These are phyloP conservation scores for Adoxophyes honmai DNA, from an alignment of 1,140 invertebrate genomes.

Conservation along the genomic window DNA sequence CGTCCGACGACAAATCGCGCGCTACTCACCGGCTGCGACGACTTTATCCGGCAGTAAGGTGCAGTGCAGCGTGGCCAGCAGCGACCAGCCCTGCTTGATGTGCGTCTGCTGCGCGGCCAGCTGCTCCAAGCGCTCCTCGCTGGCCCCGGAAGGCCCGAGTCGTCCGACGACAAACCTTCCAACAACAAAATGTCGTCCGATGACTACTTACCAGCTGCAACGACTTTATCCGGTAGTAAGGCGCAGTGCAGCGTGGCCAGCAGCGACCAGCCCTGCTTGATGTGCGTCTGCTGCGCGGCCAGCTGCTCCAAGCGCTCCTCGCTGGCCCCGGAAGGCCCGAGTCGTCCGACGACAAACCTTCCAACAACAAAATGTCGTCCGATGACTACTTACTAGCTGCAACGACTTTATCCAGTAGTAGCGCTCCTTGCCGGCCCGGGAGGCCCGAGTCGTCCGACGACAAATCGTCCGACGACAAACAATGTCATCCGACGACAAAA, in stretches of 20 bases:
- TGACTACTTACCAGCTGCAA: constrained; percentile 67
- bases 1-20: too few relatives aligned
- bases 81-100: constrained; percentile 95
- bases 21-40: constrained; percentile 75
- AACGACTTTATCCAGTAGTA: constrained; percentile 86
- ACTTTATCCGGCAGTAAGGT: constrained; percentile 81
- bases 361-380: too few relatives aligned
- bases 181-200: too few relatives aligned
- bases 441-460: too few relatives aligned
- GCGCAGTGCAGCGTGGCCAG: constrained; percentile 84
- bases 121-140: constrained; percentile 85
- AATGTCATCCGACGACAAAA: too few relatives aligned
- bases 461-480: too few relatives aligned
- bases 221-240: constrained; percentile 81
- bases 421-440: constrained; percentile 87
- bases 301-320: too few relatives aligned
- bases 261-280: constrained; percentile 96
- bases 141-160: too few relatives aligned
- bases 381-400: constrained; percentile 65
- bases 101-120: constrained; percentile 89
- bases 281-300: constrained; percentile 89
- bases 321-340: too few relatives aligned
- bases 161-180: too few relatives aligned
- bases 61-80: constrained; percentile 86
- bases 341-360: too few relatives aligned